A percentile compares a stretch with the other conserved stretches of the same genome.
Evolutionary conservation across 2,888 invertebrate genomes (phyloP).

Genomic region (Acanthococcus lagerstroemiae): DNA sequence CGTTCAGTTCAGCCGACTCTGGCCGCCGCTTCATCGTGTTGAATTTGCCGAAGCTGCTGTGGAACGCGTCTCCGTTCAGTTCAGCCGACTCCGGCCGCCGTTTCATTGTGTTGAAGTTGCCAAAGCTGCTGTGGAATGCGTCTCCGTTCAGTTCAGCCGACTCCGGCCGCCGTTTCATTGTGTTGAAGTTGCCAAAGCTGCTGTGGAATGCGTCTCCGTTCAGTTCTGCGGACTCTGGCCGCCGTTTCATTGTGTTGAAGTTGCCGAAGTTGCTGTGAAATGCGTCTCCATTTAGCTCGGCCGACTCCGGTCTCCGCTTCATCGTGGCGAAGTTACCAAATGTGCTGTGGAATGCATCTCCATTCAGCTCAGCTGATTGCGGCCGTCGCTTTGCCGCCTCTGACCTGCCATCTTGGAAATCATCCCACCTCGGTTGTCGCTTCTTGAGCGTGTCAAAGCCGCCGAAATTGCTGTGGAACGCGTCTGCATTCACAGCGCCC

Average conservation of each 20-base stretch:
- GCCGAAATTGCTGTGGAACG: slow-evolving; percentile 40
- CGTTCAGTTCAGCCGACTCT: slow-evolving; percentile 40
- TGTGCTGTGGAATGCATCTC: slow-evolving; percentile 40
- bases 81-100: slow-evolving; percentile 33
- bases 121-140: slow-evolving; percentile 40
- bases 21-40: slow-evolving; percentile 38
- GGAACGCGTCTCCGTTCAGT: slow-evolving; percentile 39
- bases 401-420: not conserved
- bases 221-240: slow-evolving; percentile 23
- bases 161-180: slow-evolving; percentile 39
- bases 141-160: slow-evolving; percentile 38
- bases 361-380: slow-evolving; percentile 38
- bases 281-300: slow-evolving; percentile 41
- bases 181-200: slow-evolving; percentile 40
- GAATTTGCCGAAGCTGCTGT: slow-evolving; percentile 38
- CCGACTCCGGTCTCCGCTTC: slow-evolving; percentile 29
- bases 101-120: slow-evolving; percentile 40
- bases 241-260: slow-evolving; percentile 39
- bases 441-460: slow-evolving; percentile 40
- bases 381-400: not conserved
- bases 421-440: not conserved
- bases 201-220: slow-evolving; percentile 16
- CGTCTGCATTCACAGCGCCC: slow-evolving; percentile 41
- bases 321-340: slow-evolving; percentile 40
- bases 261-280: slow-evolving; percentile 40